Evolutionary conservation across 2,113 vertebrate species (phyloP).

Genomic region (Rhinichthys klamathensis): DNA sequence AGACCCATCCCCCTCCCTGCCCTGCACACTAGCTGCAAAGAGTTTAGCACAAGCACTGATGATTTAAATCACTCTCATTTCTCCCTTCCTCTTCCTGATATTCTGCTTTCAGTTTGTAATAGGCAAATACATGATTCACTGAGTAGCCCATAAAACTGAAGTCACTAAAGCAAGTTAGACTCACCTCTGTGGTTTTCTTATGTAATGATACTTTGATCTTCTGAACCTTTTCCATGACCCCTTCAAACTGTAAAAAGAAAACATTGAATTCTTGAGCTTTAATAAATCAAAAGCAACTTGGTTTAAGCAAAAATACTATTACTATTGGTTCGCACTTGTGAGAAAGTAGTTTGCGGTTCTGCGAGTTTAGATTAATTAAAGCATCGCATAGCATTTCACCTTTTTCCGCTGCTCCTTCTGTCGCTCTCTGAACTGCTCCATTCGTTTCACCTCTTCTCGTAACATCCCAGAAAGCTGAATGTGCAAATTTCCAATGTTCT

Average conservation of each 20-base stretch:
- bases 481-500: constrained; percentile 88
- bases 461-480: constrained; percentile 85
- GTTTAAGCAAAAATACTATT: neutral
- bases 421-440: constrained; percentile 90
- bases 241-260: constrained; percentile 82
- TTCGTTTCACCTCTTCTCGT: constrained; percentile 87
- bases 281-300: neutral
- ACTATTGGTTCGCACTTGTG: neutral
- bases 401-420: constrained; percentile 96
- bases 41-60: constrained; percentile 3
- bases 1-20: neutral
- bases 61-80: constrained; percentile 43
- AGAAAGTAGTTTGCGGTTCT: neutral
- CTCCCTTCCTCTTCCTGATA: constrained; percentile 49
- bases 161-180: constrained; percentile 48
- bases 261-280: neutral
- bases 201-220: constrained; percentile 89
- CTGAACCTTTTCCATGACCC: constrained; percentile 86
- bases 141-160: neutral
- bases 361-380: neutral
- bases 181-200: constrained; percentile 93
- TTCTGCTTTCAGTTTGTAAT: constrained; percentile 11
- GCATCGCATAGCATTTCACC: constrained; percentile 67
- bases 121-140: neutral
- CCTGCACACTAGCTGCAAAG: neutral